Conservation (phyloP, 2,797 vertebrate genomes). For the Pygocentrus nattereri region DNA sequence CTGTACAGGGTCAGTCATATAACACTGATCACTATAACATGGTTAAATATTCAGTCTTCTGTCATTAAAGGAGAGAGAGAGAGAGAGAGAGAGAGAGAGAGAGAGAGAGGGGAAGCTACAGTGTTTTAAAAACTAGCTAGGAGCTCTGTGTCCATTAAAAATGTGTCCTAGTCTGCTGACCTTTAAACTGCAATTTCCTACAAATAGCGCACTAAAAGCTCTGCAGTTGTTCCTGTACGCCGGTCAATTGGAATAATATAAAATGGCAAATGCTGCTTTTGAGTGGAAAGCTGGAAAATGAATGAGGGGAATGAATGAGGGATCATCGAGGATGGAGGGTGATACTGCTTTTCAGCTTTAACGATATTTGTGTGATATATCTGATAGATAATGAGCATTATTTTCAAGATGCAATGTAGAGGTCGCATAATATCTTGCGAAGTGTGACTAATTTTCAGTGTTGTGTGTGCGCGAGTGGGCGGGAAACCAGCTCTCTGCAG, state of each 20-base stretch:
- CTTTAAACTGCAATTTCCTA: constrained; percentile 48
- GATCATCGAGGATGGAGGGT: too few relatives aligned
- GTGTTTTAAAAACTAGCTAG: not conserved
- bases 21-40: not conserved
- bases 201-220: constrained; percentile 48
- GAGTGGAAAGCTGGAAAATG: constrained; percentile 1
- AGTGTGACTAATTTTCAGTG: too few relatives aligned
- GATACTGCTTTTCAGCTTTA: too few relatives aligned
- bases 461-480: too few relatives aligned
- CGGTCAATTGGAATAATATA: constrained; percentile 41
- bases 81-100: constrained; percentile 7
- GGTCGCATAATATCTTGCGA: too few relatives aligned
- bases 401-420: too few relatives aligned
- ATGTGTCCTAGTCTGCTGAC: constrained; percentile 29
- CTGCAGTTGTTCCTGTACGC: constrained; percentile 21
- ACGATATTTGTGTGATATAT: too few relatives aligned
- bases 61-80: not conserved
- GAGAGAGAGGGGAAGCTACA: constrained; percentile 13
- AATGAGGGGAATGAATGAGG: not conserved
- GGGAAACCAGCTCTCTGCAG: too few relatives aligned
- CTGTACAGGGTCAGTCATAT: not conserved
- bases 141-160: constrained; percentile 39
- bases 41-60: not conserved
- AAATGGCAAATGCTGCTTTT: constrained; percentile 24
- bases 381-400: too few relatives aligned